Evolutionary conservation across 2,113 vertebrate genomes (phyloP).

Genomic region (Trogon surrucura): DNA sequence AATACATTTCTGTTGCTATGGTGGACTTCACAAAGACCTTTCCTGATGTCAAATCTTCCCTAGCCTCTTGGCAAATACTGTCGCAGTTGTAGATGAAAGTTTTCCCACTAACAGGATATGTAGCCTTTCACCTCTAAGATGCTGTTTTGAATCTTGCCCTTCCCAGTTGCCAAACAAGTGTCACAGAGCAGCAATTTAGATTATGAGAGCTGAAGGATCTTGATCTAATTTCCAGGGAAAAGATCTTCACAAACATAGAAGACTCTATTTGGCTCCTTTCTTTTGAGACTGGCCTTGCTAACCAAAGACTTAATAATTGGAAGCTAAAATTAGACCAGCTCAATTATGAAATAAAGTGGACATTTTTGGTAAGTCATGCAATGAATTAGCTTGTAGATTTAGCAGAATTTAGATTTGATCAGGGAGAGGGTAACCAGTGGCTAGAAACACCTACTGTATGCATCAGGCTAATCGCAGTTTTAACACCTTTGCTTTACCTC

Average conservation of each 20-base stretch:
- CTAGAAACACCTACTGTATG: background rate
- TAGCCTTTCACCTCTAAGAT: slow-evolving; percentile 63
- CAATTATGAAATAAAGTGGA: background rate
- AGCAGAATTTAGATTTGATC: background rate
- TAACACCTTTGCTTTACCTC: background rate
- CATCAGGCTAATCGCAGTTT: background rate
- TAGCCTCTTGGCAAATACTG: slow-evolving; percentile 34
- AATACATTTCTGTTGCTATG: background rate
- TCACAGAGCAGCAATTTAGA: slow-evolving; percentile 38
- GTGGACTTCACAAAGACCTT: slow-evolving; percentile 25
- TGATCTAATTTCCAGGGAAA: slow-evolving; percentile 6
- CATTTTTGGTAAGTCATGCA: background rate
- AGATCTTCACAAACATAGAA: background rate
- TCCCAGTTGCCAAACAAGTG: slow-evolving; percentile 46
- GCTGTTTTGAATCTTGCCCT: slow-evolving; percentile 42
- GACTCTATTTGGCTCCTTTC: background rate
- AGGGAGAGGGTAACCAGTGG: background rate
- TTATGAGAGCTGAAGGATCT: background rate
- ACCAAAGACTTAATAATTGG: background rate
- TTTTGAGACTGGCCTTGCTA: background rate
- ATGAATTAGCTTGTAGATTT: background rate
- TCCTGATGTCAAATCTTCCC: slow-evolving; percentile 30
- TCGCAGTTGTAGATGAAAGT: slow-evolving; percentile 34
- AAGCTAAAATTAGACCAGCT: background rate
- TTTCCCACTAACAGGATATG: slow-evolving; percentile 66